Conservation (phyloP, 2,888 invertebrate species). For the Dolichomitus sp. region DNA sequence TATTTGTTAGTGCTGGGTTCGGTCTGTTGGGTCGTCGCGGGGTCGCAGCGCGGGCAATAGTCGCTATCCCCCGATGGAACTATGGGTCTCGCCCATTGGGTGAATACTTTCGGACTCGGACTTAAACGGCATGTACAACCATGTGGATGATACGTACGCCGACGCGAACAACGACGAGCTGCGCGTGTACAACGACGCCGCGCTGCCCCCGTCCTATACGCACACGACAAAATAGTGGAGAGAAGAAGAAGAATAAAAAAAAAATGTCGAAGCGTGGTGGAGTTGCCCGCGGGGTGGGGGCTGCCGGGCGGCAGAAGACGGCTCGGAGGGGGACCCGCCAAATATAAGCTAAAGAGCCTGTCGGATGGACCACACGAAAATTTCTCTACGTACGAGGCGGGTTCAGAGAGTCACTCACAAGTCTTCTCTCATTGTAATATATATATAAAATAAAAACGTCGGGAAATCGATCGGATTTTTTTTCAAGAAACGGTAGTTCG, state of each 20-base stretch:
- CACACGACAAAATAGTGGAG: conserved; percentile 62
- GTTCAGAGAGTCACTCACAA: conserved; percentile 70
- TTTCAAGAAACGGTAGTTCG: conserved; percentile 38
- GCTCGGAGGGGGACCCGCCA: conserved; percentile 79
- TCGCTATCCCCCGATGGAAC: conserved; percentile 54
- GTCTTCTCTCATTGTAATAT: conserved; percentile 25
- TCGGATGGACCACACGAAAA: conserved; percentile 84
- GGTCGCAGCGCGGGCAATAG: conserved; percentile 47
- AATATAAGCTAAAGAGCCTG: conserved; percentile 85
- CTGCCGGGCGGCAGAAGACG: conserved; percentile 67
- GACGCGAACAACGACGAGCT: conserved; percentile 61
- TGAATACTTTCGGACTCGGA: conserved; percentile 77
- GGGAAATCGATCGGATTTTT: conserved; percentile 32
- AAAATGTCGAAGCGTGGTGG: conserved; percentile 58
- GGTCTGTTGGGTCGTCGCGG: conserved; percentile 55
- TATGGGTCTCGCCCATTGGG: conserved; percentile 71
- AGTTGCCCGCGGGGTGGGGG: conserved; percentile 74
- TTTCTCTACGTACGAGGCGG: conserved; percentile 81
- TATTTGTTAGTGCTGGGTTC: conserved; percentile 34
- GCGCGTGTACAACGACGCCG: conserved; percentile 62
- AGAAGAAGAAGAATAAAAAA: conserved; percentile 67
- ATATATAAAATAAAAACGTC: conserved; percentile 39
- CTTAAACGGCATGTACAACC: conserved; percentile 68
- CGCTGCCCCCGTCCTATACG: conserved; percentile 53
- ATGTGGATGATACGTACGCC: conserved; percentile 46